Conservation (phyloP, 2,797 vertebrate genomes). For the Podarcis lilfordi region DNA sequence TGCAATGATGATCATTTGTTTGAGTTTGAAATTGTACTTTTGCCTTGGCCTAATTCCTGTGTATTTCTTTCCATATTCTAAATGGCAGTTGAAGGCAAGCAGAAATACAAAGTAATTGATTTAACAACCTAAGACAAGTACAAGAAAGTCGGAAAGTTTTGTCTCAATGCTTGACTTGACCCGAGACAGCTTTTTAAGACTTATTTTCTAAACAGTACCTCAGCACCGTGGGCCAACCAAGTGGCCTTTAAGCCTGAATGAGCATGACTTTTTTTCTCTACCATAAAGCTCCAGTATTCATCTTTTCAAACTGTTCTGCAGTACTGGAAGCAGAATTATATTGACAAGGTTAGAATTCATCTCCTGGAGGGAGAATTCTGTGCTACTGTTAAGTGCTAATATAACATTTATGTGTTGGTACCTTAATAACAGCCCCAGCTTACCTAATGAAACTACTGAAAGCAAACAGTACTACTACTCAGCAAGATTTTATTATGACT, state of each 20-base stretch:
- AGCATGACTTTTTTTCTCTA: constrained; percentile 77
- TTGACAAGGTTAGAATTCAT: constrained; percentile 90
- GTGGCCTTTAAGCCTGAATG: constrained; percentile 92
- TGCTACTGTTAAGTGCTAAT: constrained; percentile 90
- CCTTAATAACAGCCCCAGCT: constrained; percentile 81
- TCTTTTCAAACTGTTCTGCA: constrained; percentile 83
- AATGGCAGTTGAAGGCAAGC: constrained; percentile 72
- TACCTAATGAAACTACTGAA: constrained; percentile 84
- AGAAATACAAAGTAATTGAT: constrained; percentile 78
- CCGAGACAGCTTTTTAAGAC: constrained; percentile 78
- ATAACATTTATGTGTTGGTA: constrained; percentile 90
- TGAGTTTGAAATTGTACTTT: constrained; percentile 68
- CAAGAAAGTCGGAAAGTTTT: constrained; percentile 78
- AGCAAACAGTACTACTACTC: constrained; percentile 76
- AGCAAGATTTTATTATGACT: constrained; percentile 84
- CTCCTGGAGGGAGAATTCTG: constrained; percentile 85
- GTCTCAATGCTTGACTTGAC: constrained; percentile 80
- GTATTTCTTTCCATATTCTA: constrained; percentile 64
- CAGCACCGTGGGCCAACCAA: constrained; percentile 84
- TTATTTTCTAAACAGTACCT: constrained; percentile 74
- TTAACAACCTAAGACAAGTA: constrained; percentile 85
- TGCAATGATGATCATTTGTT: constrained; percentile 67
- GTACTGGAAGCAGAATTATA: constrained; percentile 86
- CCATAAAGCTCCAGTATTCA: constrained; percentile 77
- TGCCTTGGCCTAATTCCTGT: constrained; percentile 69